Evolutionary conservation across 1,140 invertebrate species (phyloP).

Genomic region (Drosophila kurseongensis): DNA sequence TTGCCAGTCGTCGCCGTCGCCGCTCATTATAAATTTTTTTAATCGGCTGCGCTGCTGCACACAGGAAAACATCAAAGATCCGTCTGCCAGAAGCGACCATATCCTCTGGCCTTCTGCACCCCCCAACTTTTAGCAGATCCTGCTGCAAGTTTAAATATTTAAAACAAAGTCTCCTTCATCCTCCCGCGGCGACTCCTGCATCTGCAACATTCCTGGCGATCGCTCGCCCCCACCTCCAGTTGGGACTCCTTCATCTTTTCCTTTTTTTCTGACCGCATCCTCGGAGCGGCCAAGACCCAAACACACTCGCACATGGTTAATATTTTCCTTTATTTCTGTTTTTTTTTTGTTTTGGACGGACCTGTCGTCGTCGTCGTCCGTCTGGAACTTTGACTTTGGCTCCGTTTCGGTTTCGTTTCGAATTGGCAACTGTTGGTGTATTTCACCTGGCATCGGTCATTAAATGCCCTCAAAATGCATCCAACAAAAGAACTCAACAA

Average conservation of each 20-base stretch:
- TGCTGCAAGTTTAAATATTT: conserved; percentile 79
- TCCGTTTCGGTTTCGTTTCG: conserved; percentile 58
- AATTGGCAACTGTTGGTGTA: conserved; percentile 66
- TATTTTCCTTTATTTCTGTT: conserved; percentile 55
- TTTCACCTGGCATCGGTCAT: conserved; percentile 79
- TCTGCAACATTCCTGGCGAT: conserved; percentile 74
- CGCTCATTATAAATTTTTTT: conserved; percentile 82
- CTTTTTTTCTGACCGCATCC: conserved; percentile 49
- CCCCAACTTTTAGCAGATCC: conserved; percentile 44
- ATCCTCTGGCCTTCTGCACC: conserved; percentile 7
- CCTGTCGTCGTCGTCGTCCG: conserved; percentile 63
- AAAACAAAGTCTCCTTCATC: conserved; percentile 71
- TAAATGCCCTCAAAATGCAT: conserved; percentile 73
- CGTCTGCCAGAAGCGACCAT: conserved; percentile 62
- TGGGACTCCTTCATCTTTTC: conserved; percentile 11
- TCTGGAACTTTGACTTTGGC: conserved; percentile 38
- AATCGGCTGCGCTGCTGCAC: conserved; percentile 66
- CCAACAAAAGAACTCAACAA: conserved; percentile 36
- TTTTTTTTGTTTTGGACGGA: conserved; percentile 35
- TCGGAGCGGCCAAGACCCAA: conserved; percentile 29
- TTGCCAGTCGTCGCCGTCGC: conserved; percentile 46
- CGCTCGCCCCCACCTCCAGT: conserved; percentile 62
- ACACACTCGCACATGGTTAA: conserved; percentile 62
- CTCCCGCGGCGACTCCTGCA: conserved; percentile 23
- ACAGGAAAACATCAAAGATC: conserved; percentile 75